A percentile compares a stretch with the other conserved stretches of the same genome.
Conservation (phyloP, 2,797 vertebrate species). For the Lacerta bilineata region DNA sequence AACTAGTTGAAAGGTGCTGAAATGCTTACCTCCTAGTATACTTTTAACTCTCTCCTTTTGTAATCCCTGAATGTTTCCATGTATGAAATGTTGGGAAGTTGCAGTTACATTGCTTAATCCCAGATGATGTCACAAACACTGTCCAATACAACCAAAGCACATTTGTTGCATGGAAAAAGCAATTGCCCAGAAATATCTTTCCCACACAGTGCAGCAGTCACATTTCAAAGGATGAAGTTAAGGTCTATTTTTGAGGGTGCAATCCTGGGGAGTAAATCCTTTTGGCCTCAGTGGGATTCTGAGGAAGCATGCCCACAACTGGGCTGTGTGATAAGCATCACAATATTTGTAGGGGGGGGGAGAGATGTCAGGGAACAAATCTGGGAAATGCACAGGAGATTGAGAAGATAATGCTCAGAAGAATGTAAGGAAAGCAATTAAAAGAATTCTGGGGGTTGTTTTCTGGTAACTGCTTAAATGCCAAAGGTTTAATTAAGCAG, state of each 20-base stretch:
- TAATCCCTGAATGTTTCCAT: background rate
- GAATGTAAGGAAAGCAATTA: background rate
- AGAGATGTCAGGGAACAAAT: background rate
- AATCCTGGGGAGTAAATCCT: background rate
- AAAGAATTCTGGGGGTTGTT: background rate
- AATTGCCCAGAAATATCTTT: background rate
- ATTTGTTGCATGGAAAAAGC: background rate
- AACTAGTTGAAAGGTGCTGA: background rate
- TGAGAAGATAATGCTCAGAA: background rate
- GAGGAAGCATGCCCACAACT: background rate
- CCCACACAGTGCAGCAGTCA: too few relatives aligned
- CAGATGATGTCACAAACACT: background rate
- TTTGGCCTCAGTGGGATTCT: background rate
- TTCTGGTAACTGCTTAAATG: conserved; percentile 24
- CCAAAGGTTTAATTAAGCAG: conserved; percentile 37
- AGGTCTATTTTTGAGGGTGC: background rate
- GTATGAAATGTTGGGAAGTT: background rate
- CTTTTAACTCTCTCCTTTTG: too few relatives aligned
- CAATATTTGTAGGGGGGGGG: background rate
- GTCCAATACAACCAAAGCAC: background rate
- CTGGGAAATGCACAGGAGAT: background rate
- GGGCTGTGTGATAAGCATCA: background rate
- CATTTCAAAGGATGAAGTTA: background rate
- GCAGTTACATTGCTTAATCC: background rate
- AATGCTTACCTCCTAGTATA: background rate